These are phyloP conservation scores for Encarsia formosa DNA, from an alignment of 2,888 invertebrate genomes.

Conservation along the genomic window DNA sequence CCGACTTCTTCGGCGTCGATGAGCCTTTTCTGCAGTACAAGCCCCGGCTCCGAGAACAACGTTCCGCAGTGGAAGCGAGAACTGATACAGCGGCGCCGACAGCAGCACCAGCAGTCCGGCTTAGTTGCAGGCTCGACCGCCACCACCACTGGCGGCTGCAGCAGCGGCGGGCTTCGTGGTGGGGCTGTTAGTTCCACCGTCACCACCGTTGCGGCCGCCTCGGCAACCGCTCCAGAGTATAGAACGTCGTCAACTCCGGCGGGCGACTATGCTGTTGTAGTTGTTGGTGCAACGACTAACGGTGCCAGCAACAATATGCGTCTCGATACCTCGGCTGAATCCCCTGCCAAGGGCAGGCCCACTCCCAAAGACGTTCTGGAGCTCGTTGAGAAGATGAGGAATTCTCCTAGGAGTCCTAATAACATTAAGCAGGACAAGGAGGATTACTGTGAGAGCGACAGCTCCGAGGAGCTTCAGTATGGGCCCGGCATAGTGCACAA, in stretches of 20 bases:
- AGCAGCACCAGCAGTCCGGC: constrained; percentile 47
- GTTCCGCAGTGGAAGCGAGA: constrained; percentile 82
- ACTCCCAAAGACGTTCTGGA: not conserved
- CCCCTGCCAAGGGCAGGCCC: not conserved
- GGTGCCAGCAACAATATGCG: constrained; percentile 23
- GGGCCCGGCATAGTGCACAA: constrained; percentile 89
- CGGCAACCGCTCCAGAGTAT: no score
- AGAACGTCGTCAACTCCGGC: not conserved
- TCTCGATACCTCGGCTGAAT: constrained; percentile 30
- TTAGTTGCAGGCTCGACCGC: constrained; percentile 6
- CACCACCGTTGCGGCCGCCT: not conserved
- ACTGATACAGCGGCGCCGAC: constrained; percentile 69
- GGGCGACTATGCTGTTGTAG: constrained; percentile 19
- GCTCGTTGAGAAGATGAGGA: not conserved
- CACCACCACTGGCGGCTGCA: constrained; percentile 5
- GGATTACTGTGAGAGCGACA: constrained; percentile 55
- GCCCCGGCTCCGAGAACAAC: not conserved
- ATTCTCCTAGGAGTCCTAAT: not conserved
- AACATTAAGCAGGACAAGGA: constrained; percentile 24
- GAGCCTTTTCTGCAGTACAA: not conserved
- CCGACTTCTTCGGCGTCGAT: constrained; percentile 10
- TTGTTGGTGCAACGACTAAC: constrained; percentile 18
- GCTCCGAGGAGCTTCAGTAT: constrained; percentile 78
- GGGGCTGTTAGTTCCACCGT: constrained; percentile 6
- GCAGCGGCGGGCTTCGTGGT: constrained; percentile 17